Evolutionary conservation across 2,797 vertebrate species (phyloP), one percentile per base, ranked within the genome.

Genomic region (Sebastes paucispinis): DNA sequence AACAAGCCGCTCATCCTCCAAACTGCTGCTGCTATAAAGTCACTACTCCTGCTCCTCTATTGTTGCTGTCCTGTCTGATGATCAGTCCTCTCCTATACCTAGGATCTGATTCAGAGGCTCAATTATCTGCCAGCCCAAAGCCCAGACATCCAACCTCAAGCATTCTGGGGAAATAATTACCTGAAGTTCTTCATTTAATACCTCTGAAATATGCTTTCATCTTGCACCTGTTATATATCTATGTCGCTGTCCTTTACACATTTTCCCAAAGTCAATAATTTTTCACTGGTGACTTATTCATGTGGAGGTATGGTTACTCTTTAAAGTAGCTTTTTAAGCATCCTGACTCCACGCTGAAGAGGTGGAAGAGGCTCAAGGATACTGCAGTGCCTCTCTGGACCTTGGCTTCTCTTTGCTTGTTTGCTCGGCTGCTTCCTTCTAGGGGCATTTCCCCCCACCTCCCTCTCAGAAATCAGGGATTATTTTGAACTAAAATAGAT

Each of bases 401-500:
- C 85, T 83, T 77, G 88, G 84, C 88, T 86, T n/a, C 16, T 80
- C 83, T 81, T 57, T 75, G 86, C 89, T 85, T 77, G 83, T 89
- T 86, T 90, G 82, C 77, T 76, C 32, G 72, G 82, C 84, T 87
- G 82, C 85, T 81, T 66, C 73, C 80, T 76, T 74, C 73, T 77
- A 73, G 75, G 82, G 86, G 81, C 77, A 64, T 3, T 32, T 13
- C 20, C 25, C 8, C 55, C 34, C n/a, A 47, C 9, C 39, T 11
- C 22, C 24, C 36, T 3, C 39, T 2, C 5, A 82, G 82, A 90
- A 91, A 89, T 86, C 75, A 68, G 76, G 80, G 84, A 89, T 92
- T 92, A 91, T 92, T 90, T 87, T 60, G 43, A 88, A 81, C 86
- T 89, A 84, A 92, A 92, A 92, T 89, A 91, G 90, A 92, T 91